Conservation (phyloP, 2,113 vertebrate genomes). For the Globicephala melas region DNA sequence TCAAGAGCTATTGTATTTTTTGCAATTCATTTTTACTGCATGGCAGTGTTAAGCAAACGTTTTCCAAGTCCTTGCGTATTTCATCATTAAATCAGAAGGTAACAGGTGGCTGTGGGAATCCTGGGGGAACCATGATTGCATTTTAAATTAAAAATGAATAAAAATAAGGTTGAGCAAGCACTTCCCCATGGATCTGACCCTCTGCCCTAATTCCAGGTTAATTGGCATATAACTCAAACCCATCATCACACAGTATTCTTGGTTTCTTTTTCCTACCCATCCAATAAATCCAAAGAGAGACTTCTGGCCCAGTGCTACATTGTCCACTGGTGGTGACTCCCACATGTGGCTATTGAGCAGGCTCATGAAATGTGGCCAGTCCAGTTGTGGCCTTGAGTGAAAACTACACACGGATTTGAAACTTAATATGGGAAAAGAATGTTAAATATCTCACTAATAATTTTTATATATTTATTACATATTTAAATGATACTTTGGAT, state of each 20-base stretch:
- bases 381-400: not conserved
- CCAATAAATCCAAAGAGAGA: not conserved
- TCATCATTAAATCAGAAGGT: not conserved
- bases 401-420: not conserved
- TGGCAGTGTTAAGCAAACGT: not conserved
- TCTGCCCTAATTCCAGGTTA: not conserved
- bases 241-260: rapidly evolving
- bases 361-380: not conserved
- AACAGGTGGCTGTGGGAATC: not conserved
- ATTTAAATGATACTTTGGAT: not conserved
- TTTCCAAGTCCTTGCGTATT: not conserved
- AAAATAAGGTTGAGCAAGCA: not conserved
- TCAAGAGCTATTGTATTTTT: not conserved
- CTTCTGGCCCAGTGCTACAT: not conserved
- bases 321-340: not conserved
- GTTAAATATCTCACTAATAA: not conserved
- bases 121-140: not conserved
- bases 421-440: not conserved
- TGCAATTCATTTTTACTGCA: not conserved
- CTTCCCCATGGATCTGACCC: not conserved
- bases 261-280: not conserved
- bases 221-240: not conserved
- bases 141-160: conserved; percentile 3
- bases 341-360: not conserved
- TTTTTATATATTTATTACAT: not conserved